These are phyloP conservation scores for Macrotis lagotis DNA, from an alignment of 2,113 vertebrate species.

Conservation along the genomic window DNA sequence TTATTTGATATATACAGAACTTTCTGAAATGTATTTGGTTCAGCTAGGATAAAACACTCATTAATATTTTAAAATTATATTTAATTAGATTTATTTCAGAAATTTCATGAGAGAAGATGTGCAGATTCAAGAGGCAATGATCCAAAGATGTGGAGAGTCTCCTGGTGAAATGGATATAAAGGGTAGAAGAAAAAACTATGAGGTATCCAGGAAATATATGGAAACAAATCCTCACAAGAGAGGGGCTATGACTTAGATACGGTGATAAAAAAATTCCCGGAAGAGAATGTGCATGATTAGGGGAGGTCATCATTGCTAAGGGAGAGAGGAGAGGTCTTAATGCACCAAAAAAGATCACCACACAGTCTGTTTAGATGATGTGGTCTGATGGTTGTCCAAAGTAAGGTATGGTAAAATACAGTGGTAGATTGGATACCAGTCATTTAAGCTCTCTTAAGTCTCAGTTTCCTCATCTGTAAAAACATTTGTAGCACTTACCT, in stretches of 20 bases:
- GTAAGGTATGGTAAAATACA: conserved; percentile 8
- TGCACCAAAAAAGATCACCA: conserved; percentile 2
- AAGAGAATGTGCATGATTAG: neutral
- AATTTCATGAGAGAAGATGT: neutral
- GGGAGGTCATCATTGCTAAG: neutral
- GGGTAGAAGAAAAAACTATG: neutral
- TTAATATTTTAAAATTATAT: neutral
- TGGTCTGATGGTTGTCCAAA: neutral
- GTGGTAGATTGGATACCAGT: neutral
- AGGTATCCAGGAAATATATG: conserved; percentile 5
- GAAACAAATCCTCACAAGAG: neutral
- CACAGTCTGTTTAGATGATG: neutral
- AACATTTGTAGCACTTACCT: neutral
- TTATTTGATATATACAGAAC: neutral
- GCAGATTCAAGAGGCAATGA: neutral
- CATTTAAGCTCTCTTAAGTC: too few relatives aligned
- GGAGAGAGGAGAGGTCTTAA: neutral
- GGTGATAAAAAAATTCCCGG: neutral
- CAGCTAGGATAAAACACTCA: neutral
- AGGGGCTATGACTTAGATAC: neutral
- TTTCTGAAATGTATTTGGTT: conserved; percentile 40
- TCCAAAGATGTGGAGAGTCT: neutral
- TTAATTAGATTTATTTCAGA: conserved; percentile 3
- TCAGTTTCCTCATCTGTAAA: neutral
- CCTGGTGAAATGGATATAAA: neutral